phyloP scores from a whole-genome alignment of 2,113 vertebrate genomes.

The Parotia lawesii region DNA sequence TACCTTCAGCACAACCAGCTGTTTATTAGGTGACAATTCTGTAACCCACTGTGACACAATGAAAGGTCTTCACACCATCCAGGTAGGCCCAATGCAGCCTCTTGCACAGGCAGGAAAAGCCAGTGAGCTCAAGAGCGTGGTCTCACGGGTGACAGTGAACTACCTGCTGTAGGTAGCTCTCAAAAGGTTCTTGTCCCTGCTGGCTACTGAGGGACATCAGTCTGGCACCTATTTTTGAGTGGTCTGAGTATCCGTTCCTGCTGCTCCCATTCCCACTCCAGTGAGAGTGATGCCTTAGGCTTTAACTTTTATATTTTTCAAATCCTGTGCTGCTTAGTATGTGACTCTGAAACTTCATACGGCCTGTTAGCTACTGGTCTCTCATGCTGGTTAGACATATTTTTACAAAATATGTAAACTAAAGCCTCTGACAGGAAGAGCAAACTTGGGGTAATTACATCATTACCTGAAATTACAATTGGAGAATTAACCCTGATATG shows the following conservation, averaged over 20 bases:
- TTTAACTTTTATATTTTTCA: neutral
- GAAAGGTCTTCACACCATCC: neutral
- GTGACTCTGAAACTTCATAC: neutral
- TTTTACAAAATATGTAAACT: neutral
- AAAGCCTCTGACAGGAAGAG: neutral
- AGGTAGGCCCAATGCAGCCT: neutral
- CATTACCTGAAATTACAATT: neutral
- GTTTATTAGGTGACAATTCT: neutral
- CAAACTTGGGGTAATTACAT: neutral
- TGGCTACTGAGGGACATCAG: rapidly evolving
- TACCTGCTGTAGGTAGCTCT: neutral
- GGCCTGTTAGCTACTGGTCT: neutral
- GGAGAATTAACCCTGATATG: neutral
- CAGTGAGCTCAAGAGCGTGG: neutral
- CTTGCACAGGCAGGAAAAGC: neutral
- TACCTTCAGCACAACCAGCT: neutral
- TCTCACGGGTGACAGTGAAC: neutral
- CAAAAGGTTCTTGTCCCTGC: rapidly evolving
- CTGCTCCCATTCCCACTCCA: neutral
- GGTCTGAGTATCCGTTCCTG: too few relatives aligned
- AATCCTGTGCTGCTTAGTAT: neutral
- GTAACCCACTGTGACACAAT: rapidly evolving
- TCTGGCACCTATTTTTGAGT: neutral
- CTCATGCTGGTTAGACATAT: neutral
- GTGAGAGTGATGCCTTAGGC: neutral